Evolutionary conservation across 1,140 invertebrate species (phyloP).

Genomic region (Hyles euphorbiae): DNA sequence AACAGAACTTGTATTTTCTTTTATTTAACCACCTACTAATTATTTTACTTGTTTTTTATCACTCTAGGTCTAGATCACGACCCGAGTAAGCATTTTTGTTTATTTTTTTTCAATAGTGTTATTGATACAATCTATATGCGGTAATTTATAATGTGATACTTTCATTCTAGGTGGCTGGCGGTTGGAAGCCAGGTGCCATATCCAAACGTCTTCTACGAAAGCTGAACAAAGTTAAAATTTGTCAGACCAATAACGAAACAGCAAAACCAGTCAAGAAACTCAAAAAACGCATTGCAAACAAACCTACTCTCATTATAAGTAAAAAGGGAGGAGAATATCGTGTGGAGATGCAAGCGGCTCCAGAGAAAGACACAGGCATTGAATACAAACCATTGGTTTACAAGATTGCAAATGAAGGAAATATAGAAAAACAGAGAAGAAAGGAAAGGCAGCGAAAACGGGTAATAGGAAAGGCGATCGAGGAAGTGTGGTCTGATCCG

Average conservation of each 20-base stretch:
- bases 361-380: conserved; percentile 13
- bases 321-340: conserved; percentile 48
- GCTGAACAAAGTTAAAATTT: conserved; percentile 43
- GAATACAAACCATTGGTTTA: conserved; percentile 46
- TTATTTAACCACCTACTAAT: too few species aligned
- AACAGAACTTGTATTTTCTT: conserved; percentile 3
- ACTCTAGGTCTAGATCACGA: too few species aligned
- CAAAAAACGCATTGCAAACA: conserved; percentile 41
- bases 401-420: conserved; percentile 41
- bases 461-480: conserved; percentile 29
- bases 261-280: conserved; percentile 30
- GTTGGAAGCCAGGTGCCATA: conserved; percentile 60
- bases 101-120: neutral
- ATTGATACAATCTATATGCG: too few species aligned
- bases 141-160: neutral
- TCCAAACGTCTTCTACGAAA: conserved; percentile 44
- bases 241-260: conserved; percentile 15
- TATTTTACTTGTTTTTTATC: too few species aligned
- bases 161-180: conserved; percentile 29
- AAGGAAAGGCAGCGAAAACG: conserved; percentile 27
- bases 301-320: conserved; percentile 47
- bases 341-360: conserved; percentile 43
- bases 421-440: conserved; percentile 36
- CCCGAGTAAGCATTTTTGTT: too few species aligned
- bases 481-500: conserved; percentile 33